These are phyloP conservation scores for Caerostris extrusa DNA, from an alignment of 1,140 invertebrate genomes.

Conservation along the genomic window DNA sequence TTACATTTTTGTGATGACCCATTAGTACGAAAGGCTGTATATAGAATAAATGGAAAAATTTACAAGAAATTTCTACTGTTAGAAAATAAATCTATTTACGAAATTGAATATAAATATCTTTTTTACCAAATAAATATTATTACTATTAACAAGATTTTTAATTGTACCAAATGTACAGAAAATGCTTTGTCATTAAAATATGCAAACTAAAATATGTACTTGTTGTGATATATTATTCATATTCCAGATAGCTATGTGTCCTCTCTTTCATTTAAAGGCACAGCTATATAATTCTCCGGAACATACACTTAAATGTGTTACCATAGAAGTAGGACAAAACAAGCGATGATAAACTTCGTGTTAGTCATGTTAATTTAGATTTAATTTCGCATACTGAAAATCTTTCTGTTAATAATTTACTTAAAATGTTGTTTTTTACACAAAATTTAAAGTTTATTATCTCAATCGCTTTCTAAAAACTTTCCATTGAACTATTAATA, in stretches of 20 bases:
- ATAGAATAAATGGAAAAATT: neutral
- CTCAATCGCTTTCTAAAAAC: neutral
- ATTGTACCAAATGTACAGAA: too few relatives aligned
- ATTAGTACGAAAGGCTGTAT: conserved; percentile 49
- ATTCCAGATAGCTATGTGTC: conserved; percentile 56
- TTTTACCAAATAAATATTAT: too few relatives aligned
- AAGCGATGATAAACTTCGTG: neutral
- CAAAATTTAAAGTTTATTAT: neutral
- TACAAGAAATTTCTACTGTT: too few relatives aligned
- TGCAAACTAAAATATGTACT: neutral
- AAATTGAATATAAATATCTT: too few relatives aligned
- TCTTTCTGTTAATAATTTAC: neutral
- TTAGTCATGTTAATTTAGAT: neutral
- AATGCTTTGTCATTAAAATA: too few relatives aligned
- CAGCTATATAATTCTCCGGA: conserved; percentile 50
- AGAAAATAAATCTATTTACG: too few relatives aligned
- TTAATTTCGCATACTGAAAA: neutral
- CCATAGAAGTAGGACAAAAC: conserved; percentile 54
- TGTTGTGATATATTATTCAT: neutral
- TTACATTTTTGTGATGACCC: conserved; percentile 64
- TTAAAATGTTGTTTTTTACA: neutral
- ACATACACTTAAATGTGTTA: conserved; percentile 35
- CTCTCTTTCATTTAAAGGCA: conserved; percentile 54
- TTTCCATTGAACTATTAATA: neutral
- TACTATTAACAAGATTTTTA: too few relatives aligned